Percentiles rank a stretch among this genome's conserved stretches.
Conservation (phyloP, 2,797 vertebrate species). For the Clamator glandarius region DNA sequence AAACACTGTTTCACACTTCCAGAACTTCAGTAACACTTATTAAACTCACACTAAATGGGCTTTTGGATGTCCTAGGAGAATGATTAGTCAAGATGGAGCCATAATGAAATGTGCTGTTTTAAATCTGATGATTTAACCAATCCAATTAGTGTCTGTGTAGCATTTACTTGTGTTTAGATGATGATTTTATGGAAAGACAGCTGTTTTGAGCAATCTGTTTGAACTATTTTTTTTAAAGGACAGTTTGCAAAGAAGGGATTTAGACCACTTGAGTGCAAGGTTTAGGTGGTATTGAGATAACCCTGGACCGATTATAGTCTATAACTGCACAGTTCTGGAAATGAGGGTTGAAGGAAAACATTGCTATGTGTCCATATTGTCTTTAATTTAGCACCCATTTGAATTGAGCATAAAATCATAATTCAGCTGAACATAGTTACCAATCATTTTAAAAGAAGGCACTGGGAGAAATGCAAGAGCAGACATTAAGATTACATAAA, state of each 20-base stretch:
- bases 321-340: background rate
- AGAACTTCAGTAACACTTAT: background rate
- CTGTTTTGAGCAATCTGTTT: background rate
- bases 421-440: background rate
- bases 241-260: background rate
- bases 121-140: background rate
- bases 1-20: background rate
- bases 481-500: background rate
- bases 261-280: background rate
- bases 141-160: background rate
- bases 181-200: background rate
- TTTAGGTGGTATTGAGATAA: background rate
- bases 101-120: background rate
- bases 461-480: background rate
- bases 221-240: slow-evolving; percentile 6
- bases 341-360: background rate
- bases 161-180: background rate
- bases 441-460: background rate
- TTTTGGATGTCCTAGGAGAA: background rate
- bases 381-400: background rate
- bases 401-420: background rate
- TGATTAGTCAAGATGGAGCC: background rate
- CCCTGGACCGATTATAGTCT: background rate
- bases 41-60: background rate
- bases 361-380: background rate